Evolutionary conservation across 1,140 invertebrate genomes (phyloP), one percentile per base, ranked within the genome.

Genomic region (Drosophila pectinifera): DNA sequence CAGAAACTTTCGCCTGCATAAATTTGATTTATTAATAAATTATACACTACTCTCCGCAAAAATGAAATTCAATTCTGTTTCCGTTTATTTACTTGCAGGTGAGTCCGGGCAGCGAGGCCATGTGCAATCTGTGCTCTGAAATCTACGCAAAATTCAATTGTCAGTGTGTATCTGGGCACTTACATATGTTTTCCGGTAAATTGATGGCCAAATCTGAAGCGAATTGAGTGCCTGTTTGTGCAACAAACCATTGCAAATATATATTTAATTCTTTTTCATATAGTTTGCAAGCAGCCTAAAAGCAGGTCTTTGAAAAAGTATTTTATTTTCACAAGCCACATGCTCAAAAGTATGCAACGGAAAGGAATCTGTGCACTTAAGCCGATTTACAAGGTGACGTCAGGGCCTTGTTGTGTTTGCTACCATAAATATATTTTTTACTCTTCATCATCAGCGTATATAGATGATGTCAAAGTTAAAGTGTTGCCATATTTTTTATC

Each of bases 21-120:
- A 61, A 69, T 54, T 63, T 46, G 49, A 79, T 69, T 65, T 64
- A 61, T 85, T 72, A 55, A 70, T 76, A 43, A 84, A 75, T 72
- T 76, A 76, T 65, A 62, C 61, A 34, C 48, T 53, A 48, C 41
- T 53, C 64, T 69, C 10, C 22, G 24, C 46, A 16, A 57, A 65
- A 80, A 68, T 61, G 48, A 57, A 56, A 65, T 74, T 51, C 55
- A 51, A 63, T 43, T 69, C 36, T 46, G 43, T 73, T 63, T 67
- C 43, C 73, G 70, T 78, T 67, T 74, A 74, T 69, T 65, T 57
- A 61, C 59, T 56, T 67, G 56, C 59, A 70, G 78, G 78, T 59
- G 46, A 58, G 63, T 72, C 42, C 22, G 13, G 42, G 16, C 28
- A 13, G 10, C 57, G 16, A 18, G 20, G 16, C 16, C 28, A 24